A percentile compares a stretch with the other conserved stretches of the same genome.
phyloP scores from a whole-genome alignment of 2,797 vertebrate species.

The Octomys mimax region DNA sequence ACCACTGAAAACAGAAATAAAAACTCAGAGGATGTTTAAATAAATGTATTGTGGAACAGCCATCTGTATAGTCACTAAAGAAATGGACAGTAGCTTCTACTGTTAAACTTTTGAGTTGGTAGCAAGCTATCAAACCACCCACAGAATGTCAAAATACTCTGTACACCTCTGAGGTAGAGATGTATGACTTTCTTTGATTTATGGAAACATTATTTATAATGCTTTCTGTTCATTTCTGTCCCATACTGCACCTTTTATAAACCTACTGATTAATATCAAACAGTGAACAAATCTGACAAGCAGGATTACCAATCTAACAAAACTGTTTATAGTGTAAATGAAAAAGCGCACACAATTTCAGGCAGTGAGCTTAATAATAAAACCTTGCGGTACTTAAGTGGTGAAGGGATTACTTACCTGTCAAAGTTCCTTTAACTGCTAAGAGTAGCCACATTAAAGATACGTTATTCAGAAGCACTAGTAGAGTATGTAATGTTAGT shows the following conservation, averaged over 20 bases:
- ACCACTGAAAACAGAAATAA: constrained; percentile 30
- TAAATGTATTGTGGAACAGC: not conserved
- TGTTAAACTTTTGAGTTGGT: constrained; percentile 79
- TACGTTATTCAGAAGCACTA: constrained; percentile 86
- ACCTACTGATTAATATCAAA: constrained; percentile 93
- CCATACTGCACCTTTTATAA: constrained; percentile 90
- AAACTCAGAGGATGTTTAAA: constrained; percentile 43
- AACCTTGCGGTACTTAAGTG: constrained; percentile 91
- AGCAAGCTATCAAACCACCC: constrained; percentile 78
- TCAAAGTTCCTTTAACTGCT: constrained; percentile 90
- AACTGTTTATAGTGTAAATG: constrained; percentile 92
- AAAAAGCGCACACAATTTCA: constrained; percentile 90
- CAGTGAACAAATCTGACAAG: constrained; percentile 91
- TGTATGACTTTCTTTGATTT: constrained; percentile 81
- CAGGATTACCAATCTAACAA: constrained; percentile 91
- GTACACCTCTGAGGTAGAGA: constrained; percentile 75
- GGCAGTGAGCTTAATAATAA: constrained; percentile 91
- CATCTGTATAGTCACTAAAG: constrained; percentile 31
- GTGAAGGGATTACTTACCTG: constrained; percentile 90
- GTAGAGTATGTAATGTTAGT: constrained; percentile 83
- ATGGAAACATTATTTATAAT: constrained; percentile 87
- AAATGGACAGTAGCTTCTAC: constrained; percentile 78
- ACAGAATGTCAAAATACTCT: constrained; percentile 81
- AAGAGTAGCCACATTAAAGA: constrained; percentile 89
- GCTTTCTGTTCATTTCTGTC: constrained; percentile 87